A percentile compares a stretch with the other conserved stretches of the same genome.
Evolutionary conservation across 2,113 vertebrate genomes (phyloP).

Genomic region (Brachyhypopomus gauderio): DNA sequence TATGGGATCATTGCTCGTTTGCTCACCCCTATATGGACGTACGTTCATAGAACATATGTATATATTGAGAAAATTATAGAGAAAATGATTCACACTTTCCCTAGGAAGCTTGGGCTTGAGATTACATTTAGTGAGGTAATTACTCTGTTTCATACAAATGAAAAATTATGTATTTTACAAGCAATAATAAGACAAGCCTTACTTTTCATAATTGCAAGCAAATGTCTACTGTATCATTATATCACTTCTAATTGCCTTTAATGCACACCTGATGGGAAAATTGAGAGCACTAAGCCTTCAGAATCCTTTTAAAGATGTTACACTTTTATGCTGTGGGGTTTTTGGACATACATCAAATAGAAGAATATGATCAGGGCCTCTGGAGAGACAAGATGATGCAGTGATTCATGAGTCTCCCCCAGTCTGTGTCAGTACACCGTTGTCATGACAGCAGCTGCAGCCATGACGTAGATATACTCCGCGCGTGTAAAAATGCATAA

Average conservation of each 20-base stretch:
- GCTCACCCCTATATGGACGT: not conserved
- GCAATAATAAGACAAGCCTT: slow-evolving; percentile 34
- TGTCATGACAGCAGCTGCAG: not conserved
- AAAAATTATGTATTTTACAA: slow-evolving; percentile 42
- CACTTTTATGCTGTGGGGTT: slow-evolving; percentile 25
- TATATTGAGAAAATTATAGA: slow-evolving; percentile 28
- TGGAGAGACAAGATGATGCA: slow-evolving; percentile 27
- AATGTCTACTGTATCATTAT: slow-evolving; percentile 49
- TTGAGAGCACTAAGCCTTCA: slow-evolving; percentile 37
- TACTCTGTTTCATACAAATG: slow-evolving; percentile 40
- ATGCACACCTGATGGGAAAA: slow-evolving; percentile 54
- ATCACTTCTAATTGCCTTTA: slow-evolving; percentile 49
- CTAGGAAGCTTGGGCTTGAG: slow-evolving; percentile 15
- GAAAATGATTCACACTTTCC: slow-evolving; percentile 28
- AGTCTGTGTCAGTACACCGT: slow-evolving; percentile 30
- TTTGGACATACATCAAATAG: slow-evolving; percentile 33
- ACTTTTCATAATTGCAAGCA: slow-evolving; percentile 51
- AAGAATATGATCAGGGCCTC: slow-evolving; percentile 31
- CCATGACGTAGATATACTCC: not conserved
- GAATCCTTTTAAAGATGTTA: slow-evolving; percentile 35
- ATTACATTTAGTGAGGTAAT: slow-evolving; percentile 42
- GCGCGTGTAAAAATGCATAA: not conserved
- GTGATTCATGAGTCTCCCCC: slow-evolving; percentile 14
- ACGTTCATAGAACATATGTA: slow-evolving; percentile 28
- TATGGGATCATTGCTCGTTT: not conserved